Conservation (phyloP, 2,797 vertebrate genomes). For the Gallinago stenura region DNA sequence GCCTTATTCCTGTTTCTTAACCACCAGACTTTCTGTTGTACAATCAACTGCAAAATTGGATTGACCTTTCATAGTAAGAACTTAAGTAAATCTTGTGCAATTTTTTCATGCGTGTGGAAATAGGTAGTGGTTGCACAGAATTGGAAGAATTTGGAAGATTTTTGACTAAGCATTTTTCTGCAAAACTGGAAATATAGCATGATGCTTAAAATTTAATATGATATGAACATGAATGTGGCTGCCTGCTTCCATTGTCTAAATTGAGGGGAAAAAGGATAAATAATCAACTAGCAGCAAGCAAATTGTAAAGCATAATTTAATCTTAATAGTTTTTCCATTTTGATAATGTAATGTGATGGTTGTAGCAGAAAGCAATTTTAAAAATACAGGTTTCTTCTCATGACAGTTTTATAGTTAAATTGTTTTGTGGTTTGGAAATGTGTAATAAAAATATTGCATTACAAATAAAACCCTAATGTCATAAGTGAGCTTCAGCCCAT, state of each 20-base stretch:
- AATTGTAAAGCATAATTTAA: slow-evolving; percentile 47
- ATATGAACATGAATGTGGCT: slow-evolving; percentile 6
- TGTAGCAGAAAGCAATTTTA: slow-evolving; percentile 53
- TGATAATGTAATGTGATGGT: slow-evolving; percentile 38
- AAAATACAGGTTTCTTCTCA: slow-evolving; percentile 31
- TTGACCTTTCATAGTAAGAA: neutral
- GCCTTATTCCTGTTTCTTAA: neutral
- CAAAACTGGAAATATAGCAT: neutral
- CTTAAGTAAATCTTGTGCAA: neutral
- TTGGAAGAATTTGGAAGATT: neutral
- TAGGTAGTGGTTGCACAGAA: neutral
- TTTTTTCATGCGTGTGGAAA: neutral
- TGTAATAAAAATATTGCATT: slow-evolving; percentile 50
- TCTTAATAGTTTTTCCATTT: slow-evolving; percentile 65
- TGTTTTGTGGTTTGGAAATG: slow-evolving; percentile 51
- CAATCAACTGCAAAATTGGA: neutral
- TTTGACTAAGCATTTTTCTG: neutral
- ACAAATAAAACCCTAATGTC: neutral
- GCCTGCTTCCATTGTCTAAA: slow-evolving; percentile 17
- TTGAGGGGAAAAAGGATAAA: slow-evolving; percentile 28
- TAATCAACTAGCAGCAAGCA: slow-evolving; percentile 53
- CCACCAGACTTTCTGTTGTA: neutral
- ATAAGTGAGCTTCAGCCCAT: neutral
- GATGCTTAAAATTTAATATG: neutral
- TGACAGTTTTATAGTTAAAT: slow-evolving; percentile 41